Base-by-base conservation (phyloP, 2,888 invertebrate genomes). In the Suillia variegata region DNA sequence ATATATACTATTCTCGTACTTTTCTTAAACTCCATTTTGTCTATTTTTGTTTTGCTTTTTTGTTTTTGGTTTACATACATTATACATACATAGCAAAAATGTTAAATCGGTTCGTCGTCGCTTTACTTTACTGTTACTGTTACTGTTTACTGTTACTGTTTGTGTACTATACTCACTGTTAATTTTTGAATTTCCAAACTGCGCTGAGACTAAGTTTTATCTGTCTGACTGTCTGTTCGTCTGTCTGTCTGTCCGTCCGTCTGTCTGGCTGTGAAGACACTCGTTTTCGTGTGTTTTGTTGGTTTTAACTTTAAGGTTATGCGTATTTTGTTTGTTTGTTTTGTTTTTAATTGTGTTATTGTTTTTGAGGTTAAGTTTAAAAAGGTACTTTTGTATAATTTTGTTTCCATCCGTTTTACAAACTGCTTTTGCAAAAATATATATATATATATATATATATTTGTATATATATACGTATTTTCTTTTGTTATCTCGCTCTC, bases 361-460 rank as follows among this genome's bases (percentile, higher is more conserved):
- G 48, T 33, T 59, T 49, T 54, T 52, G 57, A 47, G 57, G 51
- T 57, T 57, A 45, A 21, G 24, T 20, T 42, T 33, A 21, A 21
- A 22, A 55, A 59, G 59, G 59, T 59, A 59, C 59, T 55, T 55
- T 21, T 50, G 54, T 59, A 54, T 54, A 53, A n/a, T n/a, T 21
- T 24, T 54, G 45, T 54, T 12, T 13, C 24, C 42, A 3, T 51
- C 13, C 34, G 4, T 21, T 20, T 34, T 21, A 48, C 48, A 48
- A 10, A 48, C 20, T 50, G 24, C 24, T 26, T 18, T 26, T 24
- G 13, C 31, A 24, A 50, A 24, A 21, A 50, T 15, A 50, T 24
- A 50, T 50, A 22, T 48, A 48, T 48, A 12, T 18, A 48, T 38
- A 5, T 18, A 5, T 48, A 4, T n/a, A n/a, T n/a, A n/a, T n/a